These are phyloP conservation scores for Meloe dianella DNA, from an alignment of 2,888 invertebrate genomes.

Conservation along the genomic window DNA sequence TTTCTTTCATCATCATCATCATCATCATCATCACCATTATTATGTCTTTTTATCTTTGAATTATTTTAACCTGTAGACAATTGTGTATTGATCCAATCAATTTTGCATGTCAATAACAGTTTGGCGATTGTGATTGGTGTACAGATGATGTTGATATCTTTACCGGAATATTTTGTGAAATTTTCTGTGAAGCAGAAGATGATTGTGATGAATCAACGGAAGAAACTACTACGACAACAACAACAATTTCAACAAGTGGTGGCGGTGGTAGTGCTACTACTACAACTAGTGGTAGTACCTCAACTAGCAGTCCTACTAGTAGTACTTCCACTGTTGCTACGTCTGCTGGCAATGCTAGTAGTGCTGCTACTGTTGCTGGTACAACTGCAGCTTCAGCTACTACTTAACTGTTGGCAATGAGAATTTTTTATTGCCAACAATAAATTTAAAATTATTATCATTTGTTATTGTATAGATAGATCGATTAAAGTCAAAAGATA, in stretches of 20 bases:
- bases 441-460: not conserved
- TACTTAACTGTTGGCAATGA: not conserved
- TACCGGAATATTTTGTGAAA: not conserved
- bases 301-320: not conserved
- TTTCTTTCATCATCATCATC: not conserved
- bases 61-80: too few species aligned
- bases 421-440: not conserved
- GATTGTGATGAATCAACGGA: not conserved
- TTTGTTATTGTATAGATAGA: too few species aligned
- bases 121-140: not conserved
- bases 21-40: not conserved
- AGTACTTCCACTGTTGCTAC: not conserved
- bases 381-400: not conserved
- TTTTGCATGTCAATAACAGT: not conserved
- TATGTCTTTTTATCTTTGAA: too few species aligned
- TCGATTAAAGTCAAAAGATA: too few species aligned
- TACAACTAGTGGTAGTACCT: not conserved
- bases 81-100: too few species aligned
- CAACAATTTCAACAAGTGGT: not conserved
- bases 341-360: not conserved
- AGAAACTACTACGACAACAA: not conserved
- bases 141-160: not conserved
- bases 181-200: not conserved
- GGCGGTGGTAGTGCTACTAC: too few species aligned
- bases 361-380: not conserved